Evolutionary conservation across 2,888 invertebrate species (phyloP).

Genomic region (Ennomos fuscantarius): DNA sequence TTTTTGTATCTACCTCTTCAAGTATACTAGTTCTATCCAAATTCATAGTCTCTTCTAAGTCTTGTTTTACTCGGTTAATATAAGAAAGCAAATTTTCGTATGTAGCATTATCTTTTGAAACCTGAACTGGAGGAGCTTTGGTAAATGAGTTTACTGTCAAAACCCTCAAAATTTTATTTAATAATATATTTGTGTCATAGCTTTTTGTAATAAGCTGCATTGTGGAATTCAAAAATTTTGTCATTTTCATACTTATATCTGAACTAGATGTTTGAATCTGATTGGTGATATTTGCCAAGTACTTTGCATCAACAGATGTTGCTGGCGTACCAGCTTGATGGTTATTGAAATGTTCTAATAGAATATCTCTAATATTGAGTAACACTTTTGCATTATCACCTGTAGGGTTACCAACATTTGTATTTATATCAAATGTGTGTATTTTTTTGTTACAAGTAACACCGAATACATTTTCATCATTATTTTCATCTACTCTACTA

Average conservation of each 20-base stretch:
- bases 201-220: conserved; percentile 21
- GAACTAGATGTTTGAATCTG: conserved; percentile 34
- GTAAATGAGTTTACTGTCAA: conserved; percentile 24
- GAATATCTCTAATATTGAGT: conserved; percentile 41
- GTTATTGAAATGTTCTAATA: conserved; percentile 37
- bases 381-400: conserved; percentile 33
- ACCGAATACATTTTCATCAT: conserved; percentile 45
- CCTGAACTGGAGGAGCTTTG: conserved; percentile 25
- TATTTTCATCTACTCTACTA: conserved; percentile 45
- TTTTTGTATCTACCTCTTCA: conserved; percentile 45
- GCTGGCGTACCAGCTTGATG: conserved; percentile 15
- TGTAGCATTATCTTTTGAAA: conserved; percentile 39
- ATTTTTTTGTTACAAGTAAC: conserved; percentile 47
- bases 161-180: conserved; percentile 31
- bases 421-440: conserved; percentile 12
- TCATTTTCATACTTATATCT: conserved; percentile 33
- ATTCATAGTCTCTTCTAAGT: conserved; percentile 44
- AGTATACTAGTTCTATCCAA: conserved; percentile 47
- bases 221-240: conserved; percentile 36
- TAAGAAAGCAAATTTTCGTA: conserved; percentile 42
- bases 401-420: not conserved
- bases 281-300: conserved; percentile 37
- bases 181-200: conserved; percentile 30
- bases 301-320: conserved; percentile 24
- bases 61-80: conserved; percentile 46